Evolutionary conservation across 2,888 invertebrate genomes (phyloP), one percentile per base, ranked within the genome.

Genomic region (Listrodromus nycthemerus): DNA sequence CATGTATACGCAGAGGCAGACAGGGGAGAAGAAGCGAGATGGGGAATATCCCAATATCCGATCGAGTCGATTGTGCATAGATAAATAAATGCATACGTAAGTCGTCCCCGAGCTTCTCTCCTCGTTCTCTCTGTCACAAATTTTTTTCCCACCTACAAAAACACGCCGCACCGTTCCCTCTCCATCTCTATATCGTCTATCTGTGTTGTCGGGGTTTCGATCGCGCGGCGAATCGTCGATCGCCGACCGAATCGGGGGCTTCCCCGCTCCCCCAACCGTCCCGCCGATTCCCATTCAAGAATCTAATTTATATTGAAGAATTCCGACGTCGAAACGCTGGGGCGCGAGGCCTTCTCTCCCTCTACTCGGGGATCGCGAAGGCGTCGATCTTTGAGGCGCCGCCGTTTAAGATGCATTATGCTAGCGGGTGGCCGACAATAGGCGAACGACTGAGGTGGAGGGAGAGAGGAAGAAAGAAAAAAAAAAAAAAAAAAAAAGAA

Each of bases 381-480:
- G 92, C 92, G 91, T 92, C 91, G 92, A 93, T 92, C 92, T 93
- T 93, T 92, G 92, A 93, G 93, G 93, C 93, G 93, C 93, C 93
- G 93, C 92, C 92, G 91, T 92, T 92, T 91, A 91, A 92, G 91
- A 92, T 93, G 92, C 93, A 92, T 92, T 92, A 91, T 84, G 90
- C 91, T 88, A 88, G 89, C 90, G 90, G 91, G 89, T 90, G 90
- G 89, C 90, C 90, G 91, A 92, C 91, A 92, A 89, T 91, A 88
- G 90, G 87, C 88, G 85, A 67, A 55, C n/a, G 24, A 66, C 71
- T 71, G 58, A 30, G 66, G 3, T 41, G 61, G 48, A 33, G 76
- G 33, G 74, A 65, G 66, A 66, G 48, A 52, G 65, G 74, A 37
- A 55, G 48, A 30, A 37, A 52, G 61, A 65, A 45, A 52, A 70